Evolutionary conservation across 2,113 vertebrate genomes (phyloP), one percentile per base, ranked within the genome.

Genomic region (Pteronura brasiliensis): DNA sequence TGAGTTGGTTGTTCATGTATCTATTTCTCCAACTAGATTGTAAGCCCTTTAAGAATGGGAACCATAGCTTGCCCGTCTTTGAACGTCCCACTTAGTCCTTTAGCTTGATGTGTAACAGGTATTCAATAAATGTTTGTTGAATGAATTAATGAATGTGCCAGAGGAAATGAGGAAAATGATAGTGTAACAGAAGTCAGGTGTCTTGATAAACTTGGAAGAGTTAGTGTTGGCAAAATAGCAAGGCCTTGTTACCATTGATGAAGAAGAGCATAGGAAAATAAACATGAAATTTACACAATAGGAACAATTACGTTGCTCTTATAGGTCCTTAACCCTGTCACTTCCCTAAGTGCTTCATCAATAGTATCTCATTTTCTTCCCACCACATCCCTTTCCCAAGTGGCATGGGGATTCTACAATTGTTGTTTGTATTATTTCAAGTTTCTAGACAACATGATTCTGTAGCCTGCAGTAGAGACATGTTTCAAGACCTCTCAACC

Each of bases 341-440:
- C 49, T 93, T 93, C 57, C 57, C n/a, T 95, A 95, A 94, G 67
- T 85, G 27, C 31, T 95, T 89, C 71, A 31, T 36, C 1, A 4
- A 71, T 83, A 17, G 57, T 17, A 93, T 89, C 87, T 97, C 74
- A 52, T 80, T 97, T 96, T 90, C 69, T 94, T 93, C 83, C 87
- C 44, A 39, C 61, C 20, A 57, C n/a, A 47, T 93, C 72, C 77
- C 57, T 76, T 94, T 93, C 76, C 82, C 77, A 55, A 96, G 52
- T 82, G 84, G 61, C 27, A 42, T 57, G 25, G 71, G 76, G 55
- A 67, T 36, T 90, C 74, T 74, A 11, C 72, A 67, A 87, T 65
- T 27, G 20, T 8, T 96, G 82, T 88, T 96, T 67, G 80, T 95
- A 55, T 85, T 71, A 72, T 85, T 84, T 97, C 82, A 92, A 91